phyloP scores from a whole-genome alignment of 1,140 invertebrate species.

The Agraylea sexmaculata region DNA sequence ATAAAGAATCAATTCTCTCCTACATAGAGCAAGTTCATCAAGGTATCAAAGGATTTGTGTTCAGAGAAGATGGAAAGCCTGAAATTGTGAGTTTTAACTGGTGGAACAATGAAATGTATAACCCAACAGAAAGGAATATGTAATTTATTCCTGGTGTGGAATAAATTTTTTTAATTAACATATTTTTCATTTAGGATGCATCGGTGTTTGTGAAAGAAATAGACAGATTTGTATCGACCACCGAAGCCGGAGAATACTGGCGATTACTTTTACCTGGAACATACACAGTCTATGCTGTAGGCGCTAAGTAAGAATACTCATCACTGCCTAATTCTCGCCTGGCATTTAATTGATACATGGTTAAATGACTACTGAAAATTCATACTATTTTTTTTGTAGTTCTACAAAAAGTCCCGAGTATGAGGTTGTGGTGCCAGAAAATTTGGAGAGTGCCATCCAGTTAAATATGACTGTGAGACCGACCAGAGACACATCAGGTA shows the following conservation, averaged over 20 bases:
- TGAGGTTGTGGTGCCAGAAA: too few species aligned
- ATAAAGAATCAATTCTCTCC: slow-evolving; percentile 74
- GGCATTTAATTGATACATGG: too few species aligned
- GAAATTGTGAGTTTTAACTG: slow-evolving; percentile 27
- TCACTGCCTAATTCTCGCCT: too few species aligned
- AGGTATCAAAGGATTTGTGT: slow-evolving; percentile 62
- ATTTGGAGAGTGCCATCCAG: too few species aligned
- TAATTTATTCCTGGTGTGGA: not conserved
- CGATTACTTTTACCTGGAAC: slow-evolving; percentile 66
- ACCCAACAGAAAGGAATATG: not conserved
- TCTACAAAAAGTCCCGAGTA: too few species aligned
- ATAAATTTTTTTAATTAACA: slow-evolving; percentile 6
- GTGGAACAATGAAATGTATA: too few species aligned
- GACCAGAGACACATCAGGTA: too few species aligned
- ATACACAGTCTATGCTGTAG: slow-evolving; percentile 59
- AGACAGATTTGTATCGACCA: slow-evolving; percentile 55
- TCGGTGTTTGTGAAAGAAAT: slow-evolving; percentile 57
- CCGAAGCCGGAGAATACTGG: slow-evolving; percentile 78
- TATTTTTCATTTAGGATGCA: slow-evolving; percentile 46
- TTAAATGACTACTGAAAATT: too few species aligned
- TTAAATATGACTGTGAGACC: too few species aligned
- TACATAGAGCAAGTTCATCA: slow-evolving; percentile 80
- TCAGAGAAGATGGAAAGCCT: slow-evolving; percentile 29
- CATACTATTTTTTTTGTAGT: too few species aligned
- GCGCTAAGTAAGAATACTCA: slow-evolving; percentile 53